Evolutionary conservation across 2,888 invertebrate species (phyloP).

Genomic region (Stomorhina lunata): DNA sequence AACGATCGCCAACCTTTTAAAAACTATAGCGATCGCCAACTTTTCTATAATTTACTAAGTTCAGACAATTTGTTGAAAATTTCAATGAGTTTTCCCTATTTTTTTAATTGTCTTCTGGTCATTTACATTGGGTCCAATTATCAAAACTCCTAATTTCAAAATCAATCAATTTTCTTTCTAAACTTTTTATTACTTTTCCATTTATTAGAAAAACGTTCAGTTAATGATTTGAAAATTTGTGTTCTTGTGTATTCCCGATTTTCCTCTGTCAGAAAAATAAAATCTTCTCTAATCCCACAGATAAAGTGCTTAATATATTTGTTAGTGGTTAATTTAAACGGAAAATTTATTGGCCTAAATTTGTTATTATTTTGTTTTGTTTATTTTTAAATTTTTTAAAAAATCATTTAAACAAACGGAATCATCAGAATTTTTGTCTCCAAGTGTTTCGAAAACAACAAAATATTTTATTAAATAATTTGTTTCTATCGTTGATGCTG

Average conservation of each 20-base stretch:
- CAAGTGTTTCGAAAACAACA: not conserved
- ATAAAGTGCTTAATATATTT: not conserved
- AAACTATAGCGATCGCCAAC: no score
- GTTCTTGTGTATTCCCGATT: no score
- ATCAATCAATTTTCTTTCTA: not conserved
- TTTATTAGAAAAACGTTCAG: not conserved
- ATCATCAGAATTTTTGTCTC: not conserved
- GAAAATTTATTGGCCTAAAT: not conserved
- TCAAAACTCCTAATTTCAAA: not conserved
- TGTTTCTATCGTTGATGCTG: not conserved
- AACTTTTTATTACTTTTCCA: not conserved
- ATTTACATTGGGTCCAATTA: no score
- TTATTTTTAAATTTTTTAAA: not conserved
- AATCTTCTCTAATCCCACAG: not conserved
- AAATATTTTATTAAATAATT: no score
- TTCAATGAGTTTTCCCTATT: no score
- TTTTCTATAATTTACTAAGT: no score
- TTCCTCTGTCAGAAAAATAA: no score
- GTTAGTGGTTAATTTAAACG: not conserved
- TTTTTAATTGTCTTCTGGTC: no score
- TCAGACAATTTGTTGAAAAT: no score
- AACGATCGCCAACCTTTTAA: no score
- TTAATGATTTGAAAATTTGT: not conserved
- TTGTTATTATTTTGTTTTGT: not conserved
- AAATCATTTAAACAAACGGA: slow-evolving; percentile 6